phyloP scores from a whole-genome alignment of 2,113 vertebrate genomes.

The Labeo rohita region DNA sequence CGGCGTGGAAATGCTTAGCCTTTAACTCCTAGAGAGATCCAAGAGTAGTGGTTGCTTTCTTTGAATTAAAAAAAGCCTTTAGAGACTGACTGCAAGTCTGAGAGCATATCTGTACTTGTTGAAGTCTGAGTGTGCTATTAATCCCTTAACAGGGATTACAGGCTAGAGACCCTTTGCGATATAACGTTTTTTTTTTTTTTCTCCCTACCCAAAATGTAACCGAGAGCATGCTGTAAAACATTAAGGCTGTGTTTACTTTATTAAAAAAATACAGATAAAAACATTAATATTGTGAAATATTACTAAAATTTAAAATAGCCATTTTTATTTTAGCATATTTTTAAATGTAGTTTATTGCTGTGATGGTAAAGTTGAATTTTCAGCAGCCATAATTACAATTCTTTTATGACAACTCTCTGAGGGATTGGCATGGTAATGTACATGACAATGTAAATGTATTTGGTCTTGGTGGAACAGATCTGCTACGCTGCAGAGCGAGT shows the following conservation, averaged over 20 bases:
- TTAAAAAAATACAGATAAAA: neutral
- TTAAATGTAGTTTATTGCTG: neutral
- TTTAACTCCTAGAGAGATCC: slow-evolving; percentile 1
- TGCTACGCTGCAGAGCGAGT: too few relatives aligned
- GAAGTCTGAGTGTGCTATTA: neutral
- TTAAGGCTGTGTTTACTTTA: neutral
- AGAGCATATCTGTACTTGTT: neutral
- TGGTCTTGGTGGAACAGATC: too few relatives aligned
- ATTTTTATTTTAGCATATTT: neutral
- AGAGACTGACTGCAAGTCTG: slow-evolving; percentile 9
- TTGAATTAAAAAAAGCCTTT: neutral
- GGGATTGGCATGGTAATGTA: too few relatives aligned
- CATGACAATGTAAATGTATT: too few relatives aligned
- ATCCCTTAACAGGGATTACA: neutral
- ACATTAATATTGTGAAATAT: neutral
- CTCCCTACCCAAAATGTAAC: neutral
- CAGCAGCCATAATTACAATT: neutral
- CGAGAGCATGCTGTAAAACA: neutral
- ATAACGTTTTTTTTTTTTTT: neutral
- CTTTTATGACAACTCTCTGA: too few relatives aligned
- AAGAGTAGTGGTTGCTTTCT: neutral
- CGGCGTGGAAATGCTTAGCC: neutral
- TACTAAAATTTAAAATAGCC: neutral
- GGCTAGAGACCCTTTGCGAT: neutral
- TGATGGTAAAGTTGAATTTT: neutral